Evolutionary conservation across 2,888 invertebrate genomes (phyloP), one percentile per base, ranked within the genome.

Genomic region (Synanthedon myopaeformis): DNA sequence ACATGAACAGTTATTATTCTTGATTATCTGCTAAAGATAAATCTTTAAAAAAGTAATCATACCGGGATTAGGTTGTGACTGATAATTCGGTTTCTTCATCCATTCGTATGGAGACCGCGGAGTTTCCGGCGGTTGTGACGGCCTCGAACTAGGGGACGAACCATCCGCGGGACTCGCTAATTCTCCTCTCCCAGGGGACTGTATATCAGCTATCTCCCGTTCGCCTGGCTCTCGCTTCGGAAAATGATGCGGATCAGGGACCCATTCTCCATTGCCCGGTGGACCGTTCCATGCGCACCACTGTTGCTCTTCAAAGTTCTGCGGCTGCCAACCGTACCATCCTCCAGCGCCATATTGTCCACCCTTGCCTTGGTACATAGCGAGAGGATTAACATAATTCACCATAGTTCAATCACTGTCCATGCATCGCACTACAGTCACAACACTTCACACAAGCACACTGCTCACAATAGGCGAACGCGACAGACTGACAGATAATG

Each of bases 11-110:
- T 35, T 28, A 28, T 28, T 28, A 28, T 8, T 28, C 3, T 35
- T 35, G 8, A 10, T 35, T 35, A 35, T 10, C 35, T 35, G 3
- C 10, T 35, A 10, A 10, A 35, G 8, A 10, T 35, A 35, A 35
- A 5, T 5, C 5, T 23, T 23, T 5, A 23, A 35, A 35, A 35
- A 49, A 17, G 49, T 19, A 35, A 35, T 13, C 45, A 64, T 79
- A 96, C 96, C 96, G 83, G 95, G 94, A 79, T 93, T 94, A 3
- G 94, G 94, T 71, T 94, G 94, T 59, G 90, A 91, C 70, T 94
- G 94, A 78, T 95, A 96, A 53, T 94, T 92, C 0, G 94, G 93
- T 76, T 95, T 96, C 79, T 94, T 96, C 92, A 97, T 96, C 96
- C 96, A 97, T 66, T 95, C 96, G 76, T 92, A 96, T 0, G 95